These are phyloP conservation scores for Liposcelis brunnea DNA, from an alignment of 2,888 invertebrate species.

Conservation along the genomic window DNA sequence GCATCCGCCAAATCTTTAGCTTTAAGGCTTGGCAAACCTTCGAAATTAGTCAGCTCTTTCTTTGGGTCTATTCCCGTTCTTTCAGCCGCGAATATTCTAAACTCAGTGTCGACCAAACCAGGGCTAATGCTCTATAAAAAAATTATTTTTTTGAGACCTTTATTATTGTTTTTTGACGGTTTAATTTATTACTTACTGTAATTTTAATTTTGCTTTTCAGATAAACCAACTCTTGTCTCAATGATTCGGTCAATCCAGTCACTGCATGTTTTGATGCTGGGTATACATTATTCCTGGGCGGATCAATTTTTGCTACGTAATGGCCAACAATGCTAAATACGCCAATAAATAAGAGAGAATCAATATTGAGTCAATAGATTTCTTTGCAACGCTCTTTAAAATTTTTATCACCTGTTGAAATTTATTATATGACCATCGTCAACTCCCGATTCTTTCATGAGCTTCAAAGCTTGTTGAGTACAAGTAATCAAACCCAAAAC, in stretches of 20 bases:
- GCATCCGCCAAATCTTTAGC: background rate
- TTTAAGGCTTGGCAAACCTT: background rate
- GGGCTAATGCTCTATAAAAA: background rate
- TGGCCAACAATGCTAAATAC: slow-evolving; percentile 24
- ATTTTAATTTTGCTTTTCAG: slow-evolving; percentile 15
- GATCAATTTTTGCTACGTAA: slow-evolving; percentile 17
- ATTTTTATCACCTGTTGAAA: too few relatives aligned
- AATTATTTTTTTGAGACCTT: background rate
- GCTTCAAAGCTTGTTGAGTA: slow-evolving; percentile 18
- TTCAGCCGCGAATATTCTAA: background rate
- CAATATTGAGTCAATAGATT: too few relatives aligned
- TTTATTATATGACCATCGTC: slow-evolving; percentile 13
- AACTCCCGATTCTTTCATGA: slow-evolving; percentile 19
- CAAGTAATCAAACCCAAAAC: slow-evolving; percentile 21
- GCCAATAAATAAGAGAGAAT: too few relatives aligned
- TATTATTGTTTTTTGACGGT: background rate
- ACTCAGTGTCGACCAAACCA: background rate
- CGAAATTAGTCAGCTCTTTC: background rate
- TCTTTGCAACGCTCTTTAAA: too few relatives aligned
- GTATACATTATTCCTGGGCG: slow-evolving; percentile 18
- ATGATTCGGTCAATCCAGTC: slow-evolving; percentile 23
- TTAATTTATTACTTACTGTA: slow-evolving; percentile 15
- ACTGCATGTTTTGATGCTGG: slow-evolving; percentile 26
- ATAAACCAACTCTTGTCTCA: slow-evolving; percentile 23
- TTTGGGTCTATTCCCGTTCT: background rate